These are phyloP conservation scores for Pungitius pungitius DNA, from an alignment of 2,113 vertebrate species.

Conservation along the genomic window DNA sequence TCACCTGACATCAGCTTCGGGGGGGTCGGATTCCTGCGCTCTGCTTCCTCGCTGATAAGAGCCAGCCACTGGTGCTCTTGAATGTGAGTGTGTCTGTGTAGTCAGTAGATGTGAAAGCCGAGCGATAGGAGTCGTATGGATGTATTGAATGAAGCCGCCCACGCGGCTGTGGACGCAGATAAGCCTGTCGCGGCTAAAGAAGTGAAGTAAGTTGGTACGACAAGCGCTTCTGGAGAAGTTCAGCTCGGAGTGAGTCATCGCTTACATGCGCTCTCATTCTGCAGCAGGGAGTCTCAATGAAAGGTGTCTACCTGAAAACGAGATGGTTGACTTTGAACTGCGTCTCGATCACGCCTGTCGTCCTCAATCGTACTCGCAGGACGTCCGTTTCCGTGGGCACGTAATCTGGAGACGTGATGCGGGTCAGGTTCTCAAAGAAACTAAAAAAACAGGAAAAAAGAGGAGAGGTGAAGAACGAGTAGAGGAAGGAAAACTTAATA, in stretches of 20 bases:
- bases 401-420: conserved; percentile 75
- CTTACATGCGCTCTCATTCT: background rate
- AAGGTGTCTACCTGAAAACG: conserved; percentile 77
- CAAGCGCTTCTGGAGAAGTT: background rate
- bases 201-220: conserved; percentile 2
- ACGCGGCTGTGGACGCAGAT: conserved; percentile 54
- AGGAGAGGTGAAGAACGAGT: background rate
- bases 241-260: background rate
- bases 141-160: conserved; percentile 43
- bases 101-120: conserved; percentile 25
- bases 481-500: conserved; percentile 13
- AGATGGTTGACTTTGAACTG: conserved; percentile 83
- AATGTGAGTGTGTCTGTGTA: conserved; percentile 12
- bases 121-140: conserved; percentile 45
- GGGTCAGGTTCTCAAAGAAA: conserved; percentile 79
- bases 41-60: conserved; percentile 70
- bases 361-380: conserved; percentile 80
- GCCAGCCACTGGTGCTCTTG: background rate
- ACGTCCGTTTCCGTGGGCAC: conserved; percentile 80
- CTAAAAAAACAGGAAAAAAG: conserved; percentile 40
- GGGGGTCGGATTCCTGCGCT: conserved; percentile 47
- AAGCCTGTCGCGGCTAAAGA: conserved; percentile 39
- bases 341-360: conserved; percentile 81
- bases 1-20: conserved; percentile 49
- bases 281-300: background rate